Conservation (phyloP, 1,140 invertebrate genomes). For the Drosophila sp. region DNA sequence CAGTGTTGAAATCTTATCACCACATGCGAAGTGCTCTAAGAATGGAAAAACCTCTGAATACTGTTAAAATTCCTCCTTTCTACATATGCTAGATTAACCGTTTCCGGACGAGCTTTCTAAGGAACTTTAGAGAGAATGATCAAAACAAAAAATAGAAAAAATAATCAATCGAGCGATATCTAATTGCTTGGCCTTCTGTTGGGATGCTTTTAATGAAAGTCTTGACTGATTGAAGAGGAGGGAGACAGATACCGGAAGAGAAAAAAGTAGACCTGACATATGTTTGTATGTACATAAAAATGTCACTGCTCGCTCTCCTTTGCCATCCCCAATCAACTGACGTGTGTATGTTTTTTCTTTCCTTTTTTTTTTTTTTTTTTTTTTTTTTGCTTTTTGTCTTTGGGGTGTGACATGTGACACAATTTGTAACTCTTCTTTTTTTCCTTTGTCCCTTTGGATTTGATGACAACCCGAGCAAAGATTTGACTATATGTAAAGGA, state of each 20-base stretch:
- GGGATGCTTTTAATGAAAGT: constrained; percentile 44
- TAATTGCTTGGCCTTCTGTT: constrained; percentile 40
- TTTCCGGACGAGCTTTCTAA: not conserved
- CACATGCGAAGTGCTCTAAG: not conserved
- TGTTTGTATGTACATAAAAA: constrained; percentile 23
- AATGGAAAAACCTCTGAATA: not conserved
- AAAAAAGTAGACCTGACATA: not conserved
- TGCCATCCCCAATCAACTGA: constrained; percentile 45
- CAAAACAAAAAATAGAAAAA: not conserved
- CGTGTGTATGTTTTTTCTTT: constrained; percentile 26
- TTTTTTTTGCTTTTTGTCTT: constrained; percentile 39
- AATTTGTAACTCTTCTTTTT: constrained; percentile 36
- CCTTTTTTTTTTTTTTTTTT: not conserved
- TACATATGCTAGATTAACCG: not conserved
- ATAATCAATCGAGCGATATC: constrained; percentile 4
- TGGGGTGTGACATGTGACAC: constrained; percentile 60
- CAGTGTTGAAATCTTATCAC: not conserved
- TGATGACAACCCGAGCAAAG: constrained; percentile 42
- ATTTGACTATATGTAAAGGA: constrained; percentile 12
- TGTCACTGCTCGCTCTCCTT: constrained; percentile 23
- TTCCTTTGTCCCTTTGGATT: constrained; percentile 55
- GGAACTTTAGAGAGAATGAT: not conserved
- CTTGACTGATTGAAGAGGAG: constrained; percentile 41
- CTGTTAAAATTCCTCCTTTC: not conserved
- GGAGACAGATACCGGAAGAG: not conserved